These are phyloP conservation scores for Acanthurus tractus DNA, from an alignment of 2,797 vertebrate species.

Conservation along the genomic window DNA sequence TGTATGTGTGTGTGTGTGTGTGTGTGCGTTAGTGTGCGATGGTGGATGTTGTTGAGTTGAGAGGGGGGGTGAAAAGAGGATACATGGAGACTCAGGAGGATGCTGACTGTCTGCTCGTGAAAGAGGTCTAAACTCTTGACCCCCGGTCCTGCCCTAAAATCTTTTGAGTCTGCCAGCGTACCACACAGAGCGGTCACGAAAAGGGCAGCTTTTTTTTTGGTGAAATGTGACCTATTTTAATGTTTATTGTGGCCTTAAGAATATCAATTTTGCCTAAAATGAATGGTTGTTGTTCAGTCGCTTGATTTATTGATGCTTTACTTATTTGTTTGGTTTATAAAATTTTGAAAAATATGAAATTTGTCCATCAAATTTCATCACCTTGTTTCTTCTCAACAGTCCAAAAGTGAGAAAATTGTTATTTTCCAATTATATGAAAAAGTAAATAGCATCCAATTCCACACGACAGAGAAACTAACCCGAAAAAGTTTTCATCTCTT, in stretches of 20 bases:
- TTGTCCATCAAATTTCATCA: too few species aligned
- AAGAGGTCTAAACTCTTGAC: slow-evolving; percentile 39
- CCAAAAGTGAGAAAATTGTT: not conserved
- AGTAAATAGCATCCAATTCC: not conserved
- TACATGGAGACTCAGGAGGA: slow-evolving; percentile 21
- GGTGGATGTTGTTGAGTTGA: slow-evolving; percentile 4
- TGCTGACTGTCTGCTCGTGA: slow-evolving; percentile 42
- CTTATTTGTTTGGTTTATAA: too few species aligned
- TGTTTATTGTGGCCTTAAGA: not conserved
- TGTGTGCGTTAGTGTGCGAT: slow-evolving; percentile 1
- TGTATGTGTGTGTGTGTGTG: not conserved
- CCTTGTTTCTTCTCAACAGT: not conserved
- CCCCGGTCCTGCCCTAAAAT: slow-evolving; percentile 3
- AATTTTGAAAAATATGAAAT: not conserved
- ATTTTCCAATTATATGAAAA: not conserved
- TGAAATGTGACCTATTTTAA: not conserved
- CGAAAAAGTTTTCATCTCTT: too few species aligned
- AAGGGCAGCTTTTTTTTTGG: too few species aligned
- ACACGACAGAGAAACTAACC: not conserved
- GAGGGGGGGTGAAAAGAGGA: not conserved
- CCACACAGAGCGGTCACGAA: not conserved
- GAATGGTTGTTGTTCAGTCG: not conserved
- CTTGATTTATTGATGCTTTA: not conserved
- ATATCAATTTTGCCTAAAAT: not conserved
- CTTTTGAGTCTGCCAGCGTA: not conserved